Evolutionary conservation across 2,797 vertebrate genomes (phyloP).

Genomic region (Rachycentron canadum): DNA sequence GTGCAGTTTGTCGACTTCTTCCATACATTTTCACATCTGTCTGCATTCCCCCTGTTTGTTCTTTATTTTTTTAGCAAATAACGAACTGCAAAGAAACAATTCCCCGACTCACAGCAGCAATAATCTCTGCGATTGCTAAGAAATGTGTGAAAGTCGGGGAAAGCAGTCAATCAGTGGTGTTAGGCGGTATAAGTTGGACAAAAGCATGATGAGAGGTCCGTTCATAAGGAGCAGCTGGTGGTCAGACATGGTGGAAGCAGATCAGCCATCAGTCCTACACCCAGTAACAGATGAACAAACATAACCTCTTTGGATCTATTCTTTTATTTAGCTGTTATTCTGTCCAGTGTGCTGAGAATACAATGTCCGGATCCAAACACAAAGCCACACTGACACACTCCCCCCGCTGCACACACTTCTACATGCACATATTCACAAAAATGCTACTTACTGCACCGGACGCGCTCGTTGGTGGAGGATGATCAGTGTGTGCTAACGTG

Average conservation of each 20-base stretch:
- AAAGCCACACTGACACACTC: slow-evolving; percentile 53
- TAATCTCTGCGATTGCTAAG: not conserved
- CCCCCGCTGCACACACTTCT: not conserved
- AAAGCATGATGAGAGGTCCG: slow-evolving; percentile 12
- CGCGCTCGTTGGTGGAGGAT: slow-evolving; percentile 29
- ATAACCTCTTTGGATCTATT: not conserved
- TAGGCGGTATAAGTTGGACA: slow-evolving; percentile 29
- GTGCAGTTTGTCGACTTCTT: not conserved
- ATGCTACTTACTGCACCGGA: slow-evolving; percentile 71
- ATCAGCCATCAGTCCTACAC: not conserved
- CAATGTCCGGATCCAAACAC: slow-evolving; percentile 44
- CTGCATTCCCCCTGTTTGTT: not conserved
- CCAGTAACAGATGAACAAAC: not conserved
- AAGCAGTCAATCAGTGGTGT: not conserved
- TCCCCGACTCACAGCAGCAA: too few species aligned
- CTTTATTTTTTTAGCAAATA: not conserved
- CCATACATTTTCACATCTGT: accelerated
- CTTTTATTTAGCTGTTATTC: not conserved
- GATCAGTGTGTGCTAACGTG: slow-evolving; percentile 23
- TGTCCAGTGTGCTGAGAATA: slow-evolving; percentile 6
- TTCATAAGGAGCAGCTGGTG: not conserved
- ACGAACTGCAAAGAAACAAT: not conserved
- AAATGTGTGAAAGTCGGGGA: not conserved
- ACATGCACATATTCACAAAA: slow-evolving; percentile 28
- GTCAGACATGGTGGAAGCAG: not conserved